Evolutionary conservation across 2,113 vertebrate species (phyloP).

Genomic region (Epinephelus cyanopodus): DNA sequence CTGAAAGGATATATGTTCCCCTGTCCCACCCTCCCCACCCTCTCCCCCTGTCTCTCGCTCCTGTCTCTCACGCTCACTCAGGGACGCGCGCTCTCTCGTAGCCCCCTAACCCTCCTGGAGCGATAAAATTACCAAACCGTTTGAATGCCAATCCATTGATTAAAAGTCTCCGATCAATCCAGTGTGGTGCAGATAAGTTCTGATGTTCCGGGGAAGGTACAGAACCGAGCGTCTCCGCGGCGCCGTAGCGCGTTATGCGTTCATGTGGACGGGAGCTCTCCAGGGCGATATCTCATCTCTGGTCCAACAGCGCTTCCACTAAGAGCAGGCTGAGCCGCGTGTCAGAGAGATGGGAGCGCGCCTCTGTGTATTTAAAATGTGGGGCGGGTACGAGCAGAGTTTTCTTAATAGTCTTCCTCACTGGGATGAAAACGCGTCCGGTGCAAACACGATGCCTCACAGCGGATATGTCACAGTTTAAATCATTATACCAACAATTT

Average conservation of each 20-base stretch:
- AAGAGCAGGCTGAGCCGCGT: slow-evolving; percentile 77
- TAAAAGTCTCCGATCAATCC: slow-evolving; percentile 74
- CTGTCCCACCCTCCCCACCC: slow-evolving; percentile 80
- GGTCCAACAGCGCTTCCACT: slow-evolving; percentile 82
- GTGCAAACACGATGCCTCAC: neutral
- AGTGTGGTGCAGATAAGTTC: slow-evolving; percentile 55
- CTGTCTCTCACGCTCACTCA: slow-evolving; percentile 73
- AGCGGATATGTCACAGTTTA: no score
- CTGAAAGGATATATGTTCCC: slow-evolving; percentile 73
- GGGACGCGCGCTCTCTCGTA: slow-evolving; percentile 57
- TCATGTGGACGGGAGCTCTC: slow-evolving; percentile 67
- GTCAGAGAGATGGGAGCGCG: slow-evolving; percentile 75
- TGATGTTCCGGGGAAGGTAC: slow-evolving; percentile 44
- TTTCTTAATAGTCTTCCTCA: neutral
- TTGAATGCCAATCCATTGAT: slow-evolving; percentile 88
- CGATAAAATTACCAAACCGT: slow-evolving; percentile 78
- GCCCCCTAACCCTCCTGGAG: slow-evolving; percentile 69
- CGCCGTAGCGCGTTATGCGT: slow-evolving; percentile 48
- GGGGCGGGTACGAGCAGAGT: slow-evolving; percentile 70
- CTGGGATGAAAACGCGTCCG: neutral
- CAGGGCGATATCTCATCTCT: slow-evolving; percentile 78
- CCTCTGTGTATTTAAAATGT: slow-evolving; percentile 73
- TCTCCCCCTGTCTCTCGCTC: slow-evolving; percentile 68
- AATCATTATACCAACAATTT: neutral
- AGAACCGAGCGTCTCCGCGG: slow-evolving; percentile 53